Conservation (phyloP, 1,140 invertebrate genomes). For the Schmidtea mediterranea region DNA sequence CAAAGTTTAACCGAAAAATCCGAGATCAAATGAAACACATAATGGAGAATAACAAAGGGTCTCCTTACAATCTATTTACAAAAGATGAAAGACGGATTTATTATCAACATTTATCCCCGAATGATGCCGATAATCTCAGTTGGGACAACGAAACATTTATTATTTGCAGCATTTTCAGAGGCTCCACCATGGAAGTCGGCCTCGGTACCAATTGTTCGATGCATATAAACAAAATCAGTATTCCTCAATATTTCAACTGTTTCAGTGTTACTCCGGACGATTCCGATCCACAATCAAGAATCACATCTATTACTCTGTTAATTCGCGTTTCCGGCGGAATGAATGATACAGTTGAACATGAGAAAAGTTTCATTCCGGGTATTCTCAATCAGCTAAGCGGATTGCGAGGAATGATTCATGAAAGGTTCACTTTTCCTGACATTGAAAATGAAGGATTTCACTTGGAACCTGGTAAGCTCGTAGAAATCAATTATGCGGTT, state of each 20-base stretch:
- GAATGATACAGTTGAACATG: neutral
- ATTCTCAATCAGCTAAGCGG: neutral
- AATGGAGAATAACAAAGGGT: no score
- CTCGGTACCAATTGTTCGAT: neutral
- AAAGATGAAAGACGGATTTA: neutral
- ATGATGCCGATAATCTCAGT: neutral
- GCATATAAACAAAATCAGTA: neutral
- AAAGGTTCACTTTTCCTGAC: neutral
- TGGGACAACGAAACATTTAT: neutral
- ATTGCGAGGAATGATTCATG: neutral
- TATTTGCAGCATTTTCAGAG: no score
- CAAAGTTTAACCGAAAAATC: no score
- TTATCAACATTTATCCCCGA: neutral
- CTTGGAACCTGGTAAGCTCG: slow-evolving; percentile 1
- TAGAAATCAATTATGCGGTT: slow-evolving; percentile 3
- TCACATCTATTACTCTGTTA: neutral
- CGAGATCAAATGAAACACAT: no score
- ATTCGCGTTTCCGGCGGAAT: neutral
- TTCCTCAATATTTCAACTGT: neutral
- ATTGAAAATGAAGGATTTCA: neutral
- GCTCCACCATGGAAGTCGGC: no score
- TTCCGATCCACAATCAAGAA: neutral
- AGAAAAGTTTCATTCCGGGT: neutral
- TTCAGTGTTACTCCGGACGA: neutral
- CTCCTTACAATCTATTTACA: no score